Percentiles rank a stretch among this genome's conserved stretches.
These are phyloP conservation scores for Speoplatyrhinus poulsoni DNA, from an alignment of 2,113 vertebrate genomes.

Conservation along the genomic window DNA sequence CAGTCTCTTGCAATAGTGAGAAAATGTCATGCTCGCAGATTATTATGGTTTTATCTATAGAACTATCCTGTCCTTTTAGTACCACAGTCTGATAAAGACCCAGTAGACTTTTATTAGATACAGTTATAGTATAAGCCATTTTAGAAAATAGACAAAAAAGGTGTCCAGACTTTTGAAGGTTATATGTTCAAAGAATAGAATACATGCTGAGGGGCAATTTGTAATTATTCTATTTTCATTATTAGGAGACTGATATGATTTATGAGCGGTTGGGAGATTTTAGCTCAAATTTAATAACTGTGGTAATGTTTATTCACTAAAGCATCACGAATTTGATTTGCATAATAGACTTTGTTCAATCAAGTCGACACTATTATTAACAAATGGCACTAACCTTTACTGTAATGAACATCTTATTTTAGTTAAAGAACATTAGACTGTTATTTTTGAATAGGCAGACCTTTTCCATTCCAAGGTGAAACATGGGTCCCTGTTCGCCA, in stretches of 20 bases:
- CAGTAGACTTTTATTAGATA: constrained; percentile 2
- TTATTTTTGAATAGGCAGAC: neutral
- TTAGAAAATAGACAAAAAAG: neutral
- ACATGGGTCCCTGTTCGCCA: neutral
- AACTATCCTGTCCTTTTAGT: constrained; percentile 6
- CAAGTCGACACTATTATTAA: neutral
- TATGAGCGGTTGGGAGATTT: constrained; percentile 1
- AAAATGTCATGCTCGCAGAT: neutral
- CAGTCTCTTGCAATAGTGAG: constrained; percentile 3
- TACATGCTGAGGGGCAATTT: neutral
- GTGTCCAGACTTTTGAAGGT: neutral
- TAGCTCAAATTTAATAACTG: no score
- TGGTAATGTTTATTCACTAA: no score
- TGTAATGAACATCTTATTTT: no score
- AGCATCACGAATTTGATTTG: no score
- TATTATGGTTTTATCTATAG: constrained; percentile 16
- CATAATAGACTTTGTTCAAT: neutral
- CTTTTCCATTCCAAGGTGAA: neutral
- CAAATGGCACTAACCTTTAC: no score
- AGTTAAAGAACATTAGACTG: neutral
- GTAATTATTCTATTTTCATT: neutral
- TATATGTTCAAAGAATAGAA: neutral
- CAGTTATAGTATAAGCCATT: neutral
- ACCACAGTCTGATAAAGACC: neutral
- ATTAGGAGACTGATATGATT: neutral